Percentiles rank a stretch among this genome's conserved stretches.
phyloP scores from a whole-genome alignment of 2,113 vertebrate genomes.

The Embiotoca jacksoni region DNA sequence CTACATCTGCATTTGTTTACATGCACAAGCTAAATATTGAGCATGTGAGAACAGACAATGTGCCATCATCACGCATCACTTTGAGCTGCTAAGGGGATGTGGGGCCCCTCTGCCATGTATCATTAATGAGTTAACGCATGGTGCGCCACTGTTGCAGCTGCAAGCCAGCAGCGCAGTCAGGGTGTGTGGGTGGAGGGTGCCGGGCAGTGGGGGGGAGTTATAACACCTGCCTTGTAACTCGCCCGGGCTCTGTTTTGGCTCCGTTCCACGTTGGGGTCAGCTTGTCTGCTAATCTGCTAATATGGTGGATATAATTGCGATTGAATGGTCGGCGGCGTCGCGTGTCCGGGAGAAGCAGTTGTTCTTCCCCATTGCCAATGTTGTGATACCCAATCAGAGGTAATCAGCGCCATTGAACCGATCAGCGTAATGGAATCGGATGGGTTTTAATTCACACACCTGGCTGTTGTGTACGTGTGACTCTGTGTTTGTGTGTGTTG shows the following conservation, averaged over 20 bases:
- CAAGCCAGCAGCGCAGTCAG: constrained; percentile 53
- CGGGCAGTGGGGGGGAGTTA: constrained; percentile 17
- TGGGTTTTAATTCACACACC: constrained; percentile 75
- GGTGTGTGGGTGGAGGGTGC: constrained; percentile 40
- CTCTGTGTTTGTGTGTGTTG: neutral
- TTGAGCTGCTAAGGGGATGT: constrained; percentile 45
- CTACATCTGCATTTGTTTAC: constrained; percentile 20
- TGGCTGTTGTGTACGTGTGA: constrained; percentile 42
- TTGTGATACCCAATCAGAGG: constrained; percentile 80
- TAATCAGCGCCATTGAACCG: constrained; percentile 67
- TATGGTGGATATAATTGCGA: constrained; percentile 83
- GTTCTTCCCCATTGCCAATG: constrained; percentile 74
- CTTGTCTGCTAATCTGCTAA: constrained; percentile 84
- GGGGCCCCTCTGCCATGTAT: constrained; percentile 55
- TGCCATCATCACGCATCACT: constrained; percentile 22
- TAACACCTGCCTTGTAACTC: constrained; percentile 78
- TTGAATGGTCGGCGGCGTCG: constrained; percentile 72
- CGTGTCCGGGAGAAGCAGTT: constrained; percentile 68
- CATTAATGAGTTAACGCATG: constrained; percentile 60
- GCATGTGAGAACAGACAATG: constrained; percentile 25
- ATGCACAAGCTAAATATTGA: neutral
- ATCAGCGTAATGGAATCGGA: constrained; percentile 73
- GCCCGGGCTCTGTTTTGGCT: constrained; percentile 71
- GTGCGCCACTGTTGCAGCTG: constrained; percentile 64
- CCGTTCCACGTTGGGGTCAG: constrained; percentile 74